phyloP scores from a whole-genome alignment of 2,113 vertebrate genomes.

The Podilymbus podiceps region DNA sequence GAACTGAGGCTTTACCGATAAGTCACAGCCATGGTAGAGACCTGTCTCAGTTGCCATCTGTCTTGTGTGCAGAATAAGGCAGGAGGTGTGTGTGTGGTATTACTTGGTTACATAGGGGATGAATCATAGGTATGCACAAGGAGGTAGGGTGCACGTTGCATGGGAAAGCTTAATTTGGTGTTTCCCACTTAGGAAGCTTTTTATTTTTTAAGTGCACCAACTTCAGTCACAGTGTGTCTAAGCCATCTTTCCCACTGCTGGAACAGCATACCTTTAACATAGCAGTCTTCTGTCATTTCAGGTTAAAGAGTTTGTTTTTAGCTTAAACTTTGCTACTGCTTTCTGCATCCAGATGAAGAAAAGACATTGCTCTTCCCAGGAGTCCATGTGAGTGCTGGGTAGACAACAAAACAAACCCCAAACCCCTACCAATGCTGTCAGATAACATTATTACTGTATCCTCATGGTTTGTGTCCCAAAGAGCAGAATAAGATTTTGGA shows the following conservation, averaged over 20 bases:
- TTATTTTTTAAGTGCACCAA: not conserved
- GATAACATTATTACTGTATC: not conserved
- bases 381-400: not conserved
- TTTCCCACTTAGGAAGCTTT: not conserved
- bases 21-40: not conserved
- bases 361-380: not conserved
- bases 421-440: not conserved
- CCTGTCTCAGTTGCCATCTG: slow-evolving; percentile 10
- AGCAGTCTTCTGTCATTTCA: not conserved
- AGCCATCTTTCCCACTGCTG: not conserved
- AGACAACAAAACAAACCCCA: not conserved
- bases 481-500: not conserved
- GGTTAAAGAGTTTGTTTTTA: not conserved
- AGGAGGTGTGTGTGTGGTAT: not conserved
- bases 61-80: not conserved
- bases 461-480: not conserved
- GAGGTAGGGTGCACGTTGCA: not conserved
- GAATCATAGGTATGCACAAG: not conserved
- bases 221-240: not conserved
- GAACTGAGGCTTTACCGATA: not conserved
- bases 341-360: not conserved
- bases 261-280: not conserved
- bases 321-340: not conserved
- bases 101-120: not conserved
- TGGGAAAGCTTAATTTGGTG: not conserved